Evolutionary conservation across 2,888 invertebrate genomes (phyloP).

Genomic region (Diogma glabrata): DNA sequence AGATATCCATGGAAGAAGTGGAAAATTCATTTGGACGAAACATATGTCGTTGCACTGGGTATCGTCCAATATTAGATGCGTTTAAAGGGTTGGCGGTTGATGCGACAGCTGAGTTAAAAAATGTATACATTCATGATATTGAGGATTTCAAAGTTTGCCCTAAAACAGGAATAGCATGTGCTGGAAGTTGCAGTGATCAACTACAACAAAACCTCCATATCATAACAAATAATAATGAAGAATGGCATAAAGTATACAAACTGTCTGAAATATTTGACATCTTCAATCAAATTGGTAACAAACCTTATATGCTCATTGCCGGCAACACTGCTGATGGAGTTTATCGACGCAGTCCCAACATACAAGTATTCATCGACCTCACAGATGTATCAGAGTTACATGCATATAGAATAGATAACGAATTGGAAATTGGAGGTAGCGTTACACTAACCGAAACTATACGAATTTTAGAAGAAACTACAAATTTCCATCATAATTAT

Average conservation of each 20-base stretch:
- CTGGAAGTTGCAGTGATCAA: slow-evolving; percentile 34
- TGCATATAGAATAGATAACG: slow-evolving; percentile 23
- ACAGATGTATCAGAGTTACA: slow-evolving; percentile 43
- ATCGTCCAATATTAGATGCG: slow-evolving; percentile 57
- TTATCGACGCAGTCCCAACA: slow-evolving; percentile 35
- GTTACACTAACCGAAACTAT: slow-evolving; percentile 37
- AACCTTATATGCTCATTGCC: slow-evolving; percentile 49
- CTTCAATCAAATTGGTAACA: slow-evolving; percentile 37
- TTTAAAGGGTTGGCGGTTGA: slow-evolving; percentile 55
- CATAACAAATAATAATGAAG: too few species aligned
- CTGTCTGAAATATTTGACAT: slow-evolving; percentile 41
- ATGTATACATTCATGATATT: slow-evolving; percentile 16
- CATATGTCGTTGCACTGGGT: slow-evolving; percentile 63
- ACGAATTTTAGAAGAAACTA: slow-evolving; percentile 29
- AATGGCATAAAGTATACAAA: slow-evolving; percentile 42
- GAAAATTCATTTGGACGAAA: slow-evolving; percentile 63
- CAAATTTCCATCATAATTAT: slow-evolving; percentile 36
- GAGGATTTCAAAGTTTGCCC: slow-evolving; percentile 28
- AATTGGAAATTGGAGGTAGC: slow-evolving; percentile 38
- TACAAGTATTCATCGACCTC: slow-evolving; percentile 47
- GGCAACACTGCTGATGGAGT: slow-evolving; percentile 65
- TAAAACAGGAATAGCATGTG: slow-evolving; percentile 26
- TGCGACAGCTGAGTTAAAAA: slow-evolving; percentile 25
- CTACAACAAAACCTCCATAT: too few species aligned
- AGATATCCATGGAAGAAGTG: slow-evolving; percentile 43